Base-by-base conservation (phyloP, 1,140 invertebrate species). In the Pseudomyrmex concolor region DNA sequence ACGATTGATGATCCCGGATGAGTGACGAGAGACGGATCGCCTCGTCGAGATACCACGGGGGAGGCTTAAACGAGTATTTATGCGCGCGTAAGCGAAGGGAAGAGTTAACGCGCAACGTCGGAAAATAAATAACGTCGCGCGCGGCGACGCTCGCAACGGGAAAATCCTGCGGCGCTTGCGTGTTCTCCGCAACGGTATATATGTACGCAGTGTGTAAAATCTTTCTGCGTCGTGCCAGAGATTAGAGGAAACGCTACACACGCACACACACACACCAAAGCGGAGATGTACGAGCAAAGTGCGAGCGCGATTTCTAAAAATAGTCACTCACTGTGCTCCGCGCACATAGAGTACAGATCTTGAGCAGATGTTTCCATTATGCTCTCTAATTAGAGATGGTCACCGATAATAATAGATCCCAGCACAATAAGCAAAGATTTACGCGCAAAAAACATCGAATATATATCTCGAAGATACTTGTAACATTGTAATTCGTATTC, bases 61-160 rank as follows among this genome's bases (percentile, higher is more conserved):
- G 71, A 83, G 88, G 84, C 81, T 89, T 89, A 89, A 88, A 88
- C 81, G 88, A 89, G 87, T 89, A 88, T 89, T 89, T 89, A 89
- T 89, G 88, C 50, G 70, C 87, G 88, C 87, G 87, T 88, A 89
- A 89, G 88, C 86, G 87, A 86, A 89, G 84, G 84, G 87, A 88
- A 89, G 87, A 88, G 87, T 89, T 88, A 81, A 51, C 70, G 67
- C 50, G 22, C 57, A 63, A 55, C 19, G 71, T 15, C 19, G 72
- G 84, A 86, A 89, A 89, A 89, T 89, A 89, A 89, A 89, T 89
- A 89, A 89, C 87, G 60, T 55, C 55, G 70, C 43, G 54, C 59
- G n/a, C n/a, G 54, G 34, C 25, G 25, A 1, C 76, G 54, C 13
- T 5, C n/a, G n/a, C 63, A 55, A 88, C 83, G 83, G 74, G 86